These are phyloP conservation scores for Atractosteus spatula DNA, from an alignment of 2,113 vertebrate genomes.

Conservation along the genomic window DNA sequence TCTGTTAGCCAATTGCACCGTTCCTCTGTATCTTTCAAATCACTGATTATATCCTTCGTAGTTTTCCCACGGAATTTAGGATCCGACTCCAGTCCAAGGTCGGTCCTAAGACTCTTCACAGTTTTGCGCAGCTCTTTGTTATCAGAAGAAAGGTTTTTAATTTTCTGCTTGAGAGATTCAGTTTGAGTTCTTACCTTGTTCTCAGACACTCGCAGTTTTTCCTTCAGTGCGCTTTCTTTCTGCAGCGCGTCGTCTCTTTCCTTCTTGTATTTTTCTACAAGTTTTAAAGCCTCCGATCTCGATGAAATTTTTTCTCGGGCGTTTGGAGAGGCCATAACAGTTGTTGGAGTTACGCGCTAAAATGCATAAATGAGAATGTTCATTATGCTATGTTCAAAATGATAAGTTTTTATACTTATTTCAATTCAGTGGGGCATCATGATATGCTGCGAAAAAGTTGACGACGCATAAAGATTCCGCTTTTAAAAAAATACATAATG, in stretches of 20 bases:
- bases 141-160: slow-evolving; percentile 59
- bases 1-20: slow-evolving; percentile 60
- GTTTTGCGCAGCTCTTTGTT: slow-evolving; percentile 69
- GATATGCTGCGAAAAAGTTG: no score
- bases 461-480: no score
- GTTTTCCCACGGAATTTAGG: slow-evolving; percentile 67
- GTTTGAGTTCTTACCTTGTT: slow-evolving; percentile 51
- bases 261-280: slow-evolving; percentile 67
- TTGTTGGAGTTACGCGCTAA: background rate
- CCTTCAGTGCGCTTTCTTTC: slow-evolving; percentile 56
- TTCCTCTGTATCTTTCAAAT: slow-evolving; percentile 63
- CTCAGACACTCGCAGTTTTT: slow-evolving; percentile 65
- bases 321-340: slow-evolving; percentile 51
- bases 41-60: slow-evolving; percentile 68
- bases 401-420: no score
- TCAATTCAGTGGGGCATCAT: no score
- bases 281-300: slow-evolving; percentile 65
- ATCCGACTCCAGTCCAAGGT: slow-evolving; percentile 66
- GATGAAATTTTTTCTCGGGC: slow-evolving; percentile 55
- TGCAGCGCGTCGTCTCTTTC: slow-evolving; percentile 71
- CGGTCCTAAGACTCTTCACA: slow-evolving; percentile 61
- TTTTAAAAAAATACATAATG: no score
- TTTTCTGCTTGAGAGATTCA: slow-evolving; percentile 63
- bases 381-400: no score
- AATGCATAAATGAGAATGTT: background rate